These are phyloP conservation scores for Lontra canadensis DNA, from an alignment of 2,113 vertebrate species.

Conservation along the genomic window DNA sequence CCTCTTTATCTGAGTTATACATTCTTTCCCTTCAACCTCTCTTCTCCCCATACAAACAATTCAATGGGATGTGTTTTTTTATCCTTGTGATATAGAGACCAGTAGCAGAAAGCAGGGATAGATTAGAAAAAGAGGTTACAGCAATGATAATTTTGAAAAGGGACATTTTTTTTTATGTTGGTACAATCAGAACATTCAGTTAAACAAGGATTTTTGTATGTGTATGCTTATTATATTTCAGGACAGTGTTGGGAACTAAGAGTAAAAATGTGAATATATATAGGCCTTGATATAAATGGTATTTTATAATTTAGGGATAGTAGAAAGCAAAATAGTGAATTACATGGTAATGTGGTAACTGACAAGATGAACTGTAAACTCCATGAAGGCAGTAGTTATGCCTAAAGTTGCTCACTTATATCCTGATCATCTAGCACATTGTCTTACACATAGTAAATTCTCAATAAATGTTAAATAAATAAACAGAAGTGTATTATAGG, in stretches of 20 bases:
- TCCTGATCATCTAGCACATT: background rate
- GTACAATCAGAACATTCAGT: background rate
- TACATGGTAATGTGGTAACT: slow-evolving; percentile 4
- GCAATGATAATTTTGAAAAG: background rate
- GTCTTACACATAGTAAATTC: background rate
- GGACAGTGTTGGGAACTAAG: background rate
- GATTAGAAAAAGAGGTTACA: background rate
- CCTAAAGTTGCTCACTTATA: background rate
- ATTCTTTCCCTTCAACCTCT: background rate
- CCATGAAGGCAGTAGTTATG: background rate
- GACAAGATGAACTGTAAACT: background rate
- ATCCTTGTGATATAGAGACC: background rate
- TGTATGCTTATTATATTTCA: background rate
- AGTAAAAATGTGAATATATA: background rate
- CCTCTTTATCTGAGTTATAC: background rate
- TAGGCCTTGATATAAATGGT: background rate
- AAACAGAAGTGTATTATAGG: background rate
- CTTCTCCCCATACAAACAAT: background rate
- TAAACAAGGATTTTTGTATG: background rate
- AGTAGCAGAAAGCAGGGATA: background rate
- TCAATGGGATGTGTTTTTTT: background rate
- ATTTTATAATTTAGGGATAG: background rate
- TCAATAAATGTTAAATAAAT: background rate
- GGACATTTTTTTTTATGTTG: background rate
- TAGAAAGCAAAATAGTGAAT: background rate